Conservation (phyloP, 1,140 invertebrate genomes). For the Bombus fervidus region DNA sequence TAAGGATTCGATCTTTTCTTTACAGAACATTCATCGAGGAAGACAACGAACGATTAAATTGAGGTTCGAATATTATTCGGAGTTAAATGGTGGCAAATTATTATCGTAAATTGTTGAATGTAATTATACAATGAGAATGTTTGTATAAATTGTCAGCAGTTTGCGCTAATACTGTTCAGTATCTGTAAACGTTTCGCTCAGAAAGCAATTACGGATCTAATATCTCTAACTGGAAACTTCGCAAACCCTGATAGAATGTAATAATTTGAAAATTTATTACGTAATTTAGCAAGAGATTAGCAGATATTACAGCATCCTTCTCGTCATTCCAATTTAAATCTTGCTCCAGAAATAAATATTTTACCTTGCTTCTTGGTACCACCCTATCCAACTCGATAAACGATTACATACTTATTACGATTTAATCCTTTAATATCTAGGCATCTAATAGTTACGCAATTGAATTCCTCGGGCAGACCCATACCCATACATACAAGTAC, state of each 20-base stretch:
- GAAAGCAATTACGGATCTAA: conserved; percentile 8
- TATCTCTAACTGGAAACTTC: conserved; percentile 16
- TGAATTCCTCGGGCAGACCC: background rate
- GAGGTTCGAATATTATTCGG: background rate
- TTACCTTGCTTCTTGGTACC: no score
- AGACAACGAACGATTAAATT: background rate
- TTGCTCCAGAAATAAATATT: background rate
- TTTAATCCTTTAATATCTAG: background rate
- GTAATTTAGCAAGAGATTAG: conserved; percentile 29
- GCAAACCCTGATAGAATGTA: background rate
- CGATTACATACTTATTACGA: background rate
- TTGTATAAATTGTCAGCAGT: background rate
- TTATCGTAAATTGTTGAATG: background rate
- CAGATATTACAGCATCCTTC: conserved; percentile 15
- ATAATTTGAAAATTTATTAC: conserved; percentile 56
- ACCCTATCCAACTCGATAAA: background rate
- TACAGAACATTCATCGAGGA: background rate
- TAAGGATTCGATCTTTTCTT: no score
- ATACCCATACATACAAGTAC: no score
- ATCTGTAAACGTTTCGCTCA: conserved; percentile 39
- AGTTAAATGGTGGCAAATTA: background rate
- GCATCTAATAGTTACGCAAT: background rate
- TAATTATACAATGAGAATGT: background rate
- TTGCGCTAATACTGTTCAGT: background rate
- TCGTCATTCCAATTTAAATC: conserved; percentile 24